Conservation (phyloP, 2,113 vertebrate species). For the Prinia subflava region DNA sequence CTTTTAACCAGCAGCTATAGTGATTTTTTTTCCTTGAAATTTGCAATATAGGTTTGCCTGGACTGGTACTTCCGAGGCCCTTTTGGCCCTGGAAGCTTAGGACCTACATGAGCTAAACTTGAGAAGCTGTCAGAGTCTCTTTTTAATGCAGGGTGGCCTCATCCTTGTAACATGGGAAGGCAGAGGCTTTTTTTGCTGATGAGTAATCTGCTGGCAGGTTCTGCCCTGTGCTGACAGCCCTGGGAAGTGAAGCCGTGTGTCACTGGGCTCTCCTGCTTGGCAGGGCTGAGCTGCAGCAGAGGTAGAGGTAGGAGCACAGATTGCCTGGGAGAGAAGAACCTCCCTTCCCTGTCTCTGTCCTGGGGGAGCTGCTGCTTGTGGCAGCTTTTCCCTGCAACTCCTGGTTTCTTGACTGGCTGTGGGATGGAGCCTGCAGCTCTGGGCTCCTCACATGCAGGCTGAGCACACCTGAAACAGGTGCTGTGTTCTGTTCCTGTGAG, state of each 20-base stretch:
- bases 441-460: background rate
- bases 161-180: background rate
- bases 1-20: background rate
- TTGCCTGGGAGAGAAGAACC: background rate
- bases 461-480: background rate
- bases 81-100: background rate
- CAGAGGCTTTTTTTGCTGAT: constrained; percentile 12
- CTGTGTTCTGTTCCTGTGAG: background rate
- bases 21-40: background rate
- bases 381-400: background rate
- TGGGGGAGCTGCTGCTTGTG: background rate
- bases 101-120: background rate
- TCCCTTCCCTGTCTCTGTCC: background rate
- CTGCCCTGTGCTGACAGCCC: background rate
- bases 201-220: constrained; percentile 48
- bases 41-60: background rate
- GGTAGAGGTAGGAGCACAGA: background rate
- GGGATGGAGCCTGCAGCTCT: background rate
- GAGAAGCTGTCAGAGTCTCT: background rate
- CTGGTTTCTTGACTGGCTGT: background rate
- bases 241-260: background rate
- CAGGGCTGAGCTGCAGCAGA: background rate
- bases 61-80: background rate
- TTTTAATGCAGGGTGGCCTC: background rate
- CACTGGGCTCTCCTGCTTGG: background rate